phyloP scores from a whole-genome alignment of 2,797 vertebrate species.

The Sebastes flavidus region DNA sequence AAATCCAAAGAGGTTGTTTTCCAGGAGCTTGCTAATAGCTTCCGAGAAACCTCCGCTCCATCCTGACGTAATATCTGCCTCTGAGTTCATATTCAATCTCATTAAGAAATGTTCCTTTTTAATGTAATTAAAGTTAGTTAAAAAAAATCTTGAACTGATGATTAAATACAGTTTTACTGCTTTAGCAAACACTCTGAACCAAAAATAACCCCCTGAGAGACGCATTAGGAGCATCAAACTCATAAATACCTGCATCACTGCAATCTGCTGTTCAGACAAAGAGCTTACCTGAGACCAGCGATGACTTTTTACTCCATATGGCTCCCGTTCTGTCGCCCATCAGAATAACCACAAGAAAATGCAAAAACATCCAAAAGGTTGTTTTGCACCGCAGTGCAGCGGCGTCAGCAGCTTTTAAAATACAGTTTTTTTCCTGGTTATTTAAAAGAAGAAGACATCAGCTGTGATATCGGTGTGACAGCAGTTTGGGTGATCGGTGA shows the following conservation, averaged over 20 bases:
- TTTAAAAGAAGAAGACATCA: neutral
- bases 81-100: slow-evolving; percentile 23
- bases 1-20: neutral
- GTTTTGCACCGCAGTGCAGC: neutral
- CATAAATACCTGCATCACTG: slow-evolving; percentile 74
- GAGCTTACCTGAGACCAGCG: slow-evolving; percentile 51
- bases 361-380: slow-evolving; percentile 10
- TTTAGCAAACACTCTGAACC: neutral
- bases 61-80: neutral
- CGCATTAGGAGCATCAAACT: slow-evolving; percentile 25
- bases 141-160: neutral
- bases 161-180: neutral
- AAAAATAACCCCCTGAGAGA: slow-evolving; percentile 21
- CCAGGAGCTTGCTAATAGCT: slow-evolving; percentile 3
- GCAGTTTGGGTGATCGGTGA: neutral
- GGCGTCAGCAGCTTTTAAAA: neutral
- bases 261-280: slow-evolving; percentile 46
- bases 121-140: neutral
- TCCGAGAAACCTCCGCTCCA: slow-evolving; percentile 4
- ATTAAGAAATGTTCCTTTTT: neutral
- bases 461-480: neutral
- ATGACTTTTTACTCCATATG: slow-evolving; percentile 51
- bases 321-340: slow-evolving; percentile 19
- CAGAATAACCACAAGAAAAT: slow-evolving; percentile 17
- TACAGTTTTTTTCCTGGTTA: neutral